Base-by-base conservation (phyloP, 2,888 invertebrate genomes). In the Antheraea assamensis region DNA sequence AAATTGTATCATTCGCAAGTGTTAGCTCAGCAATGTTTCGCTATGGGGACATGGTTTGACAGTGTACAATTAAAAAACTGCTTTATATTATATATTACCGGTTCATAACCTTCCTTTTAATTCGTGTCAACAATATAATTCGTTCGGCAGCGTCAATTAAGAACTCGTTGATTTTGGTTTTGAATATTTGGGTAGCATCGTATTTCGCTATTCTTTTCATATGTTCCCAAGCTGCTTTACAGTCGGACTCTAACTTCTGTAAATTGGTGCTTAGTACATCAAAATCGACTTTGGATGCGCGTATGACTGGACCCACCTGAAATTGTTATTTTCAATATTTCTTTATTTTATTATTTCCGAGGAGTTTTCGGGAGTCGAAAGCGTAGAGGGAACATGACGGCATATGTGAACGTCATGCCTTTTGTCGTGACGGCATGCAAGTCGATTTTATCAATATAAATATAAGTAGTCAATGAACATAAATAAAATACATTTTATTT, bases 151-250 rank as follows among this genome's bases (percentile, higher is more conserved):
- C 99, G 86, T 99, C 99, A 3, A 98, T 97, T 79, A 99, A 94
- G 90, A 99, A 99, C 88, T 99, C 99, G 47, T 98, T 98, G 94
- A 99, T 97, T 88, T 98, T 99, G 75, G 97, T 97, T 92, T 98
- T 99, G 91, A 98, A 96, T 71, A 93, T 91, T 91, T 98, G 97
- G 27, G 97, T 97, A 72, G 98, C 97, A 87, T 99, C 99, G 89
- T 99, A 99, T 89, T 99, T 99, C 24, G 98, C 97, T 77, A 99
- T 98, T 68, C 98, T 96, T 92, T 99, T 98, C 87, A 99, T 96
- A 89, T 99, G 97, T 90, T 99, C 99, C 98, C 99, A 99, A 0
- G 99, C 99, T 0, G 98, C 97, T 89, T 99, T 99, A 93, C 99
- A 99, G 89, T 99, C 99, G 30, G 96, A 95, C 92, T 99, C 99